Conservation (phyloP, 1,140 invertebrate species). For the Drosophila repletoides region DNA sequence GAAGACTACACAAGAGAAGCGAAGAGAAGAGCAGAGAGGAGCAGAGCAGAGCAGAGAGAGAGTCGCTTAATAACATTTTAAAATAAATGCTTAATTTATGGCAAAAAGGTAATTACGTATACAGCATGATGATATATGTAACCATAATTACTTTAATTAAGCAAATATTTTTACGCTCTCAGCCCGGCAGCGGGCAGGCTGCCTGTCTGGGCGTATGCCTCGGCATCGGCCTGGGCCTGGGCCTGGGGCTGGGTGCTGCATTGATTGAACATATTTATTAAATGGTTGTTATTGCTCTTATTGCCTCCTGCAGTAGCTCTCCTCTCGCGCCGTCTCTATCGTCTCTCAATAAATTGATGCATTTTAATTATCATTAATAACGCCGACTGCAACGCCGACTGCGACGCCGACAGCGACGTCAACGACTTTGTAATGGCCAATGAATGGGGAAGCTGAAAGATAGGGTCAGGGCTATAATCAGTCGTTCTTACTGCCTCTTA, state of each 20-base stretch:
- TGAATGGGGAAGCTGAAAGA: background rate
- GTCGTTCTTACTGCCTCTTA: no score
- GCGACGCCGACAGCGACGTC: no score
- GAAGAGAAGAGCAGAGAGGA: background rate
- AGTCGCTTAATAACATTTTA: slow-evolving; percentile 72
- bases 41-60: background rate
- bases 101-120: slow-evolving; percentile 73
- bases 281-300: slow-evolving; percentile 66
- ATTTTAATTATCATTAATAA: slow-evolving; percentile 73
- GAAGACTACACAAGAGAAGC: background rate
- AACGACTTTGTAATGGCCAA: slow-evolving; percentile 5
- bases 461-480: background rate
- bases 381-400: no score
- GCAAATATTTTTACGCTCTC: slow-evolving; percentile 69
- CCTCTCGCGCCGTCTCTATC: background rate
- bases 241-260: no score
- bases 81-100: slow-evolving; percentile 77
- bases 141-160: slow-evolving; percentile 80
- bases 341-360: slow-evolving; percentile 61
- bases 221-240: no score
- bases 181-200: no score
- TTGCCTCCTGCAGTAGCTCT: slow-evolving; percentile 4
- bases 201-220: no score
- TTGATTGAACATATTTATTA: slow-evolving; percentile 78
- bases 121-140: slow-evolving; percentile 65